These are phyloP conservation scores for Hemitrygon akajei DNA, from an alignment of 2,797 vertebrate species.

Conservation along the genomic window DNA sequence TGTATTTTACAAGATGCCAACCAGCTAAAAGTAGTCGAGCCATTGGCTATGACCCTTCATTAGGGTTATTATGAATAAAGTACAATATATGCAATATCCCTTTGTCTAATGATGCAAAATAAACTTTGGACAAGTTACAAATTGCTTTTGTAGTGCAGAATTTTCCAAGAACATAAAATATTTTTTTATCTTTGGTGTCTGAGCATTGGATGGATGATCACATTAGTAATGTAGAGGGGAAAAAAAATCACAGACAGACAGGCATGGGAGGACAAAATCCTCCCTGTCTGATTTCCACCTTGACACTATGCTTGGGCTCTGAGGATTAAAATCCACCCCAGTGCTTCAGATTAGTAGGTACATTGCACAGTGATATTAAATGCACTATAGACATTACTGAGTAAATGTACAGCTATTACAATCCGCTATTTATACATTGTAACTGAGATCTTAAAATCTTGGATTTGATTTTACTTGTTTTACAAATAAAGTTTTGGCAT, in stretches of 20 bases:
- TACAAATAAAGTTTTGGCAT: constrained; percentile 23
- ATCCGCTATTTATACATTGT: constrained; percentile 8
- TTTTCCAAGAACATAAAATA: background rate
- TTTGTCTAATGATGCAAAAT: background rate
- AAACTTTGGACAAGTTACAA: background rate
- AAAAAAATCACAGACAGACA: background rate
- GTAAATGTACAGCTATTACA: background rate
- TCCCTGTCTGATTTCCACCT: background rate
- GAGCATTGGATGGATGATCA: background rate
- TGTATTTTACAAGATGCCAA: background rate
- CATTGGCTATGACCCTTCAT: background rate
- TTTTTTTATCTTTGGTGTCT: background rate
- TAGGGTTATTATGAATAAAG: background rate
- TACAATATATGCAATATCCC: background rate
- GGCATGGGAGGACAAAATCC: background rate
- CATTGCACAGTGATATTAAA: background rate
- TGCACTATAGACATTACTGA: background rate
- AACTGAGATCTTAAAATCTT: constrained; percentile 16
- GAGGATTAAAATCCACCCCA: background rate
- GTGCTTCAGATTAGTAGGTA: background rate
- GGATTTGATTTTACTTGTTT: constrained; percentile 21
- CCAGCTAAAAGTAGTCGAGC: background rate
- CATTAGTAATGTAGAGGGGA: background rate
- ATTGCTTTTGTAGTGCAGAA: background rate
- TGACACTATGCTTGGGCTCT: background rate